phyloP scores from a whole-genome alignment of 1,140 invertebrate genomes.

The Drosophila triauraria region DNA sequence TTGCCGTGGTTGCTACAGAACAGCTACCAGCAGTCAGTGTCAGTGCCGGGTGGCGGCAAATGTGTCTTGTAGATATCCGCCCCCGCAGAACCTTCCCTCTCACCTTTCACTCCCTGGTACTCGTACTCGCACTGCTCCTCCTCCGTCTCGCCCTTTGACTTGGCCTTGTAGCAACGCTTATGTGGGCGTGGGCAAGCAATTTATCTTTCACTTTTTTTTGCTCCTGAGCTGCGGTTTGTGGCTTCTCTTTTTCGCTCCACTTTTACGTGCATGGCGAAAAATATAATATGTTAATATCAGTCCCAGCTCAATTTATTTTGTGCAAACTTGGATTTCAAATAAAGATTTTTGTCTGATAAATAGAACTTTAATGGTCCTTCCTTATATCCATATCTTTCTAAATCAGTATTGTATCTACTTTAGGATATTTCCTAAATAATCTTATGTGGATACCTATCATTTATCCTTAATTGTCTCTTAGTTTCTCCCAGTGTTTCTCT shows the following conservation, averaged over 20 bases:
- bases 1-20: slow-evolving; percentile 5
- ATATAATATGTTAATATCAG: slow-evolving; percentile 8
- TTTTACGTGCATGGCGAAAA: background rate
- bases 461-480: background rate
- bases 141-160: slow-evolving; percentile 10
- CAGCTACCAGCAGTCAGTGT: slow-evolving; percentile 24
- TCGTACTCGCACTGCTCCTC: no score
- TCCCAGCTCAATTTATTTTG: background rate
- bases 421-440: background rate
- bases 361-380: no score
- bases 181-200: slow-evolving; percentile 55
- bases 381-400: background rate
- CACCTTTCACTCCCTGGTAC: background rate
- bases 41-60: slow-evolving; percentile 38
- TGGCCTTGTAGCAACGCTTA: slow-evolving; percentile 39
- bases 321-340: background rate
- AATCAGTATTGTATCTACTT: background rate
- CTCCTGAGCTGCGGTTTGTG: slow-evolving; percentile 47
- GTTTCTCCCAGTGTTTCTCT: background rate
- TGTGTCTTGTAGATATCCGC: slow-evolving; percentile 35
- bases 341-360: background rate
- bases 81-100: background rate
- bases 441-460: background rate
- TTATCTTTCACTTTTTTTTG: slow-evolving; percentile 65
- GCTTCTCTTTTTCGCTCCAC: slow-evolving; percentile 1